Percentiles rank a stretch among this genome's conserved stretches.
Evolutionary conservation across 1,140 invertebrate species (phyloP).

Genomic region (Goniozus legneri): DNA sequence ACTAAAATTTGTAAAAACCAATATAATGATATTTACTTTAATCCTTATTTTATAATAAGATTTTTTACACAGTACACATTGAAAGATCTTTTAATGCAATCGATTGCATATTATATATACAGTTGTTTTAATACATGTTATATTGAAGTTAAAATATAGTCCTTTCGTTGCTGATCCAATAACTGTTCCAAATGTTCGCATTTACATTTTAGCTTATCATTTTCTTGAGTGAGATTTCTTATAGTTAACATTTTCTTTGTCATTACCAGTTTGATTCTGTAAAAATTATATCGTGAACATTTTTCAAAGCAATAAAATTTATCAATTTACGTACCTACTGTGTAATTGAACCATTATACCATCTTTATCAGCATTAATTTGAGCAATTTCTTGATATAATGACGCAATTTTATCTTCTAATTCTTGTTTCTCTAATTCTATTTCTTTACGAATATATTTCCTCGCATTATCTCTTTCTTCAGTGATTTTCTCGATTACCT

Average conservation of each 20-base stretch:
- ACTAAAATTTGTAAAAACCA: too few species aligned
- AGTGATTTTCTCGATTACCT: conserved; percentile 52
- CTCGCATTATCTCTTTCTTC: conserved; percentile 53
- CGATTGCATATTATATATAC: too few species aligned
- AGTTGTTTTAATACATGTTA: too few species aligned
- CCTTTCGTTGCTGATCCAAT: conserved; percentile 70
- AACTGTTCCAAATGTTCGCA: conserved; percentile 72
- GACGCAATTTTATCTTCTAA: conserved; percentile 41
- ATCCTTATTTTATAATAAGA: too few species aligned
- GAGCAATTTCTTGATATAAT: conserved; percentile 37
- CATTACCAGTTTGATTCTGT: conserved; percentile 73
- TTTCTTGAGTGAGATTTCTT: conserved; percentile 65
- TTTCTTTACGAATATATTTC: conserved; percentile 51
- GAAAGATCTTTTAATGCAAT: too few species aligned
- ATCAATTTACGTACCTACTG: conserved; percentile 36
- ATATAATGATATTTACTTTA: too few species aligned
- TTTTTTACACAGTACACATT: too few species aligned
- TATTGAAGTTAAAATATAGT: conserved; percentile 58
- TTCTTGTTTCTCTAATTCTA: conserved; percentile 48
- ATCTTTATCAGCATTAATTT: conserved; percentile 38
- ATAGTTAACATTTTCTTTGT: conserved; percentile 73
- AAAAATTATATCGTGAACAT: too few species aligned
- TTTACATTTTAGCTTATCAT: conserved; percentile 64
- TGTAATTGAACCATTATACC: conserved; percentile 41
- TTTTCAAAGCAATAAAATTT: too few species aligned